Base-by-base conservation (phyloP, 2,888 invertebrate species). In the Parapristionchus giblindavisi region DNA sequence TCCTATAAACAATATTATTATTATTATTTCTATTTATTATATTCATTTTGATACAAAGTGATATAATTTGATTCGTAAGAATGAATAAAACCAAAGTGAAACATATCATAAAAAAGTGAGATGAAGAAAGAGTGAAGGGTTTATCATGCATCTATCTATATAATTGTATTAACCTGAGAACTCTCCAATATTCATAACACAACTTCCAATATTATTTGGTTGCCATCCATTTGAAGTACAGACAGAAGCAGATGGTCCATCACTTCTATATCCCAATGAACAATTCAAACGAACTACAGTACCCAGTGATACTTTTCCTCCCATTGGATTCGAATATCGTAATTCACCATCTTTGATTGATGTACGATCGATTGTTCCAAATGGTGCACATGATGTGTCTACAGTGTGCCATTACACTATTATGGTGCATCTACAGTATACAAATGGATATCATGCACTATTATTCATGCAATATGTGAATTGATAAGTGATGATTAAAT, bases 241-340 rank as follows among this genome's bases (percentile, higher is more conserved):
- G 1, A 71, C 58, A 29, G 71, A n/a, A 0, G 71, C 71, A 17
- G 24, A 14, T 43, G 56, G 6, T 27, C 71, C 71, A 5, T 58
- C 71, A 29, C 40, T 40, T 40, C 43, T 40, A 29, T 71, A 58
- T 58, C 71, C 71, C 11, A 58, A 58, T 14, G 71, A 71, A 24
- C 71, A 71, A 29, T 56, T 58, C 58, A 58, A 38, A 58, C 58
- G 14, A 3, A 58, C 71, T 3, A 58, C 71, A 5, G 71, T 71
- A 5, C 71, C 71, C 17, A 71, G 14, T 38, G 71, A 27, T 5
- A 38, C 58, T 17, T 34, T 3, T 34, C 71, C 58, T 27, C 24
- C 29, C 14, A 71, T 56, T 27, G 1, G 27, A 29, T 38, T 56
- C 27, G 40, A 40, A 32, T 58, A 71, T 38, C 40, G 24, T 8